These are phyloP conservation scores for Misgurnus anguillicaudatus DNA, from an alignment of 2,113 vertebrate species.

Conservation along the genomic window DNA sequence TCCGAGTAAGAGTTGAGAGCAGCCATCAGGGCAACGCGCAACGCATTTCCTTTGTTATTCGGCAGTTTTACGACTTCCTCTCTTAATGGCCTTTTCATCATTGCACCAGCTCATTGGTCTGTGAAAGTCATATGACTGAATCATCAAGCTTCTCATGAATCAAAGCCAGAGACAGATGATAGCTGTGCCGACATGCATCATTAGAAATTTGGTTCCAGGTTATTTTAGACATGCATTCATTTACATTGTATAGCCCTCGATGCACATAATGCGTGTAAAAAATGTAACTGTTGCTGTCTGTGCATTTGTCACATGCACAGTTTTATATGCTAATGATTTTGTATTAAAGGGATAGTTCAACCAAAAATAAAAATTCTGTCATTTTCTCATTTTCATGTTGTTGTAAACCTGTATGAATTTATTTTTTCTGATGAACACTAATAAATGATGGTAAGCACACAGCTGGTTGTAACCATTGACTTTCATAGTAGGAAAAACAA, in stretches of 20 bases:
- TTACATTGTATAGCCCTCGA: not conserved
- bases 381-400: too few relatives aligned
- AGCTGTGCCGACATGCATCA: slow-evolving; percentile 38
- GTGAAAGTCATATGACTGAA: slow-evolving; percentile 58
- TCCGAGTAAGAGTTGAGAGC: slow-evolving; percentile 19
- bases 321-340: too few relatives aligned
- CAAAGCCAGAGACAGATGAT: slow-evolving; percentile 20
- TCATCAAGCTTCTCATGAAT: slow-evolving; percentile 57
- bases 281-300: too few relatives aligned
- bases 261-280: not conserved
- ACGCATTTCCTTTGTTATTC: slow-evolving; percentile 48
- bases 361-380: too few relatives aligned
- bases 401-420: too few relatives aligned
- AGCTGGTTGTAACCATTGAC: too few relatives aligned
- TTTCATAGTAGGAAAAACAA: too few relatives aligned
- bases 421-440: too few relatives aligned
- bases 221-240: slow-evolving; percentile 9
- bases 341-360: too few relatives aligned
- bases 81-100: slow-evolving; percentile 49
- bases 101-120: slow-evolving; percentile 42
- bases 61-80: slow-evolving; percentile 46
- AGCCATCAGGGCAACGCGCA: slow-evolving; percentile 37
- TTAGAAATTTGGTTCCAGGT: slow-evolving; percentile 20
- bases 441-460: too few relatives aligned
- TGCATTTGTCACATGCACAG: too few relatives aligned